Evolutionary conservation across 2,113 vertebrate species (phyloP), one percentile per base, ranked within the genome.

Genomic region (Calidris pugnax): DNA sequence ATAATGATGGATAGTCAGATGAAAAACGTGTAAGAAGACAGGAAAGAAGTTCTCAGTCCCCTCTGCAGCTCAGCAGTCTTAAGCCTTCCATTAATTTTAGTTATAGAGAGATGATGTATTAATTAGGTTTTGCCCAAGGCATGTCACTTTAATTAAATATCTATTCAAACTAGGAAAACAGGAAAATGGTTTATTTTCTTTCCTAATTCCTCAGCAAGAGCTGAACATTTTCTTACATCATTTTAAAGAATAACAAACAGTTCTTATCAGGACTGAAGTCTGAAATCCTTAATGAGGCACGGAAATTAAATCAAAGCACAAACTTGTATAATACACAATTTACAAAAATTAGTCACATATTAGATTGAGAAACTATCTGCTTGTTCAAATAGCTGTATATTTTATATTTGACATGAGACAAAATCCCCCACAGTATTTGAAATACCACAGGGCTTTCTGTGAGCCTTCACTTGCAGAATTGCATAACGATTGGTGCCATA

Each of bases 91-190:
- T 92, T 91, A 81, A 84, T 94, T 89, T 71, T 67, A 78, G 86
- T 87, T 92, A 74, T 48, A 87, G 64, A 89, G 47, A 68, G 14
- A 89, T 68, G 56, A 87, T 89, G 64, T 85, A 92, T 78, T 97
- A 94, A 94, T 95, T 96, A 92, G 14, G 14, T 91, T 92, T 94
- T 85, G 87, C 87, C 66, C 56, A 67, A 91, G 84, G 91, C 91
- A 64, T 53, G 69, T 81, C 76, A 72, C 27, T 74, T 95, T 95
- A 97, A 91, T 97, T 88, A 95, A 92, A 62, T 78, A 91, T 86
- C 95, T 91, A 43, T 84, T 95, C 84, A 89, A 92, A 95, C 73
- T 86, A 78, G 80, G 51, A 92, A 94, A 78, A 93, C 43, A 91
- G 74, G 48, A 90, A 85, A 94, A 95, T 80, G 71, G 67, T 90